Evolutionary conservation across 1,140 invertebrate genomes (phyloP), one percentile per base, ranked within the genome.

Genomic region (Eriosoma lanigerum): DNA sequence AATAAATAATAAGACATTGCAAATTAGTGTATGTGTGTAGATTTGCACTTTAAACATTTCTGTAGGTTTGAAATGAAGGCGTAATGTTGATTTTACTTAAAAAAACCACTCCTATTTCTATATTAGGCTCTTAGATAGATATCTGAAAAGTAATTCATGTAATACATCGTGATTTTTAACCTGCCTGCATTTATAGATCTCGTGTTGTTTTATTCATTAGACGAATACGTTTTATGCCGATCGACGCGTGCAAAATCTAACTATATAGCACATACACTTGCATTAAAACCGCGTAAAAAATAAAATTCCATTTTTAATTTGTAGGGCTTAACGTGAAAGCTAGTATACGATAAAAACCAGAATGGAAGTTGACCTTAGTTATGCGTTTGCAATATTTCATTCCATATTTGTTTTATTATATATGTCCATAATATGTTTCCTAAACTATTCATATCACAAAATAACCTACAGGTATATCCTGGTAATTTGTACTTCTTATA

Each of bases 21-120:
- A 29, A 52, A 72, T 72, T 29, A 29, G 26, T 29, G 17, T 70
- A 52, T 72, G 29, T 3, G 8, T 29, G 19, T 32, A 72, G 46
- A 38, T 81, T 81, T 64, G 50, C 50, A 56, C 44, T 29, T 64
- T 81, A 48, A 50, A 29, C 26, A 62, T 58, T 48, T 60, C 56
- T 78, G 75, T 62, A 78, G 75, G 75, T 78, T 78, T 78, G 24
- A 60, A 48, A 78, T 54, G 72, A 58, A 75, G 75, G 75, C 75
- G 75, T 78, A 60, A 60, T 60, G 75, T 78, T 78, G 75, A 78
- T 78, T 78, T 78, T 24, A 78, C 75, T 78, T 1, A 5, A 24
- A 44, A 78, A 44, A 78, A 60, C 75, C 75, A 62, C 75, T 78
- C 75, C 75, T 21, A 48, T 24, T 46, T 78, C 75, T 78, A 78